A percentile compares a stretch with the other conserved stretches of the same genome.
Conservation (phyloP, 1,140 invertebrate species). For the Apis mellifera region Amel_HAv3.1 CM009931.2:5227001-5227500, state of each 20-base stretch:
- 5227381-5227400: constrained; percentile 10
- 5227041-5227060: neutral
- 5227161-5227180: constrained; percentile 28
- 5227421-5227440: neutral
- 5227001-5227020: neutral
- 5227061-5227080: neutral
- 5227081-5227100: neutral
- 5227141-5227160: constrained; percentile 24
- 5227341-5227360: neutral
- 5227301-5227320: neutral
- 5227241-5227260: constrained; percentile 1
- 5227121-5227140: neutral
- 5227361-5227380: constrained; percentile 3
- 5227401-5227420: constrained; percentile 14
- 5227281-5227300: neutral
- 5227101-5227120: neutral
- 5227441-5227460: neutral
- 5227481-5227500: neutral
- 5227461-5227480: constrained; percentile 5
- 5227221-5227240: constrained; percentile 4
- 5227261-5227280: too few species aligned
- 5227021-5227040: neutral
- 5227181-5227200: constrained; percentile 45
- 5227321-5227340: neutral
- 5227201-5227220: constrained; percentile 42